A percentile compares a stretch with the other conserved stretches of the same genome.
phyloP scores from a whole-genome alignment of 2,113 vertebrate genomes.

The Hirundichthys speculiger region DNA sequence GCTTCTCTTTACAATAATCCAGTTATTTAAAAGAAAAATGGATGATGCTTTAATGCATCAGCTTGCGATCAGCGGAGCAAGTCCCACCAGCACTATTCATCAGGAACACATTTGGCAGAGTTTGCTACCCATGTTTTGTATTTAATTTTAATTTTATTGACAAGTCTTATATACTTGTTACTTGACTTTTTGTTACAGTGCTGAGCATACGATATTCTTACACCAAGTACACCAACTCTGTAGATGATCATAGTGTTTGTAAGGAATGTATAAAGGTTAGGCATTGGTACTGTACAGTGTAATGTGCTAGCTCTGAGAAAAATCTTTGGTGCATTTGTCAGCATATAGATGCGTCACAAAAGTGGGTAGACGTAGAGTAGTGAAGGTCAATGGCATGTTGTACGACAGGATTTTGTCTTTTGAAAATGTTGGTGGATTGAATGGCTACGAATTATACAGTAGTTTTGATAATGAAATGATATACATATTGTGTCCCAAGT shows the following conservation, averaged over 20 bases:
- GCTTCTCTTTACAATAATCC: constrained; percentile 44
- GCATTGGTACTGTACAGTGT: constrained; percentile 66
- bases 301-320: constrained; percentile 58
- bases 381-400: constrained; percentile 59
- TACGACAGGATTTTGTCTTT: constrained; percentile 50
- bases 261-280: constrained; percentile 67
- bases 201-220: constrained; percentile 57
- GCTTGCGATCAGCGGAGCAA: constrained; percentile 49
- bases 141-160: constrained; percentile 76
- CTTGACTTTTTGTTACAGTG: constrained; percentile 42
- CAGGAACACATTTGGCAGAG: constrained; percentile 55
- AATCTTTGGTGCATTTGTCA: constrained; percentile 42
- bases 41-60: constrained; percentile 50
- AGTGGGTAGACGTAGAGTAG: constrained; percentile 62
- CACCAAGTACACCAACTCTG: constrained; percentile 52
- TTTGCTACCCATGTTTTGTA: constrained; percentile 60
- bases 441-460: constrained; percentile 36
- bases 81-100: constrained; percentile 58
- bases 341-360: constrained; percentile 52
- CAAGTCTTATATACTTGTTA: constrained; percentile 68
- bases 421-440: constrained; percentile 23
- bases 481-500: constrained; percentile 53
- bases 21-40: constrained; percentile 39
- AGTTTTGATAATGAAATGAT: constrained; percentile 61
- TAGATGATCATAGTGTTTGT: constrained; percentile 57